Conservation (phyloP, 1,140 invertebrate species). For the Ceratitis capitata region DNA sequence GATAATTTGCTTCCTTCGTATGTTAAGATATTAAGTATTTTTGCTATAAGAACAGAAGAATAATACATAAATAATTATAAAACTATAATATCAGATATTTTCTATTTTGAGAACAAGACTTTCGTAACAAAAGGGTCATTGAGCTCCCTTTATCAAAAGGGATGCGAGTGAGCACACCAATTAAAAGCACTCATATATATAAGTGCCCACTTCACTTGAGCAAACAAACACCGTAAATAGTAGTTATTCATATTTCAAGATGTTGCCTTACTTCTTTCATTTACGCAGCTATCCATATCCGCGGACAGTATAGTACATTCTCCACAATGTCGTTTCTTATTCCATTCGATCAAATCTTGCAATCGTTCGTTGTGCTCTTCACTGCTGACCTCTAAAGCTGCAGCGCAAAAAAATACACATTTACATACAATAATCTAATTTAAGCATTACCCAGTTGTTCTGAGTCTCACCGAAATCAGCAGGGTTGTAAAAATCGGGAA, state of each 20-base stretch:
- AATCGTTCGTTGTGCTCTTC: constrained; percentile 50
- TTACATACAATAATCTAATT: background rate
- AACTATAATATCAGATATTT: background rate
- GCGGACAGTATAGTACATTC: constrained; percentile 9
- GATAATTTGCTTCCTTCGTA: background rate
- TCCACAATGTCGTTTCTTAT: constrained; percentile 47
- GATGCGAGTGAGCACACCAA: background rate
- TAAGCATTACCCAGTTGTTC: background rate
- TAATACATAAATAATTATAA: background rate
- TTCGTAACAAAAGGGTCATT: no score
- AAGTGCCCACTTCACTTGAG: no score
- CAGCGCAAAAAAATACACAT: background rate
- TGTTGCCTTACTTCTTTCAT: constrained; percentile 56
- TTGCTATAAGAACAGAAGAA: background rate
- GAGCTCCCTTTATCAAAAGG: background rate
- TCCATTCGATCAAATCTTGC: constrained; percentile 47
- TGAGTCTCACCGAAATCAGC: constrained; percentile 69
- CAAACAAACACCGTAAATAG: no score
- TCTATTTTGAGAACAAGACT: background rate
- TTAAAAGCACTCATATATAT: background rate
- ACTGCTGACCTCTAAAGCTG: constrained; percentile 57
- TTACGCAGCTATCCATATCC: constrained; percentile 35
- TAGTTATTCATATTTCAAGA: background rate
- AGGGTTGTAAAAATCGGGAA: constrained; percentile 76
- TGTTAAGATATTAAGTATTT: background rate